Percentiles rank a stretch among this genome's conserved stretches.
These are phyloP conservation scores for Nemotelus pantherinus DNA, from an alignment of 2,888 invertebrate genomes.

Conservation along the genomic window DNA sequence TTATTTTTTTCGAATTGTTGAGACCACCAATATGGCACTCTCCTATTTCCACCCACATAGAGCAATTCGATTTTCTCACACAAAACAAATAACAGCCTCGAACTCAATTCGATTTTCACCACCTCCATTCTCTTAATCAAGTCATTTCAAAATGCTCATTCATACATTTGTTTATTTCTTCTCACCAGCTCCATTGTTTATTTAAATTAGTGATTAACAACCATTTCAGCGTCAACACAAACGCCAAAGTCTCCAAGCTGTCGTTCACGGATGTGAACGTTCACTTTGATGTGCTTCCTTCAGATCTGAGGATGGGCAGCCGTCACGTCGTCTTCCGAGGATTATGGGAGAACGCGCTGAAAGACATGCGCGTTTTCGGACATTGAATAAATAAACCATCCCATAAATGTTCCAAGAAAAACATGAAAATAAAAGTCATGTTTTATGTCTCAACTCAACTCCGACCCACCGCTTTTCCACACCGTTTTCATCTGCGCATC, in stretches of 20 bases:
- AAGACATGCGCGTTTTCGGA: slow-evolving; percentile 46
- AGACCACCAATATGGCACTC: no score
- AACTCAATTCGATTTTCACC: neutral
- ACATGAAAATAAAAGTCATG: slow-evolving; percentile 50
- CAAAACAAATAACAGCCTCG: no score
- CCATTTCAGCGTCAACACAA: slow-evolving; percentile 20
- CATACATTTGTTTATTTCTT: slow-evolving; percentile 8
- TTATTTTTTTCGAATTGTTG: no score
- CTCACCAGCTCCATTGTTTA: slow-evolving; percentile 19
- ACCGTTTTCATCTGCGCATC: slow-evolving; percentile 20
- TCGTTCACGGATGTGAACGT: neutral
- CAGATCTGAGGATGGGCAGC: neutral
- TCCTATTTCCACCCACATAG: no score
- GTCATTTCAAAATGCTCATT: slow-evolving; percentile 13
- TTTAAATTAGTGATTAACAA: slow-evolving; percentile 42
- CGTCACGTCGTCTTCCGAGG: slow-evolving; percentile 19
- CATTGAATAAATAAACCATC: slow-evolving; percentile 49
- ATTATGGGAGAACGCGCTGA: slow-evolving; percentile 27
- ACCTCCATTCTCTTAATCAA: slow-evolving; percentile 22
- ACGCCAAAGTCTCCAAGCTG: slow-evolving; percentile 6
- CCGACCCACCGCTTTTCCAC: slow-evolving; percentile 33
- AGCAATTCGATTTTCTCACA: no score
- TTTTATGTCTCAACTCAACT: slow-evolving; percentile 46
- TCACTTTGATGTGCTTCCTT: slow-evolving; percentile 15
- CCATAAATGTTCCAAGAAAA: slow-evolving; percentile 45